Evolutionary conservation across 1,140 invertebrate species (phyloP).

Genomic region (Lepidurus arcticus): DNA sequence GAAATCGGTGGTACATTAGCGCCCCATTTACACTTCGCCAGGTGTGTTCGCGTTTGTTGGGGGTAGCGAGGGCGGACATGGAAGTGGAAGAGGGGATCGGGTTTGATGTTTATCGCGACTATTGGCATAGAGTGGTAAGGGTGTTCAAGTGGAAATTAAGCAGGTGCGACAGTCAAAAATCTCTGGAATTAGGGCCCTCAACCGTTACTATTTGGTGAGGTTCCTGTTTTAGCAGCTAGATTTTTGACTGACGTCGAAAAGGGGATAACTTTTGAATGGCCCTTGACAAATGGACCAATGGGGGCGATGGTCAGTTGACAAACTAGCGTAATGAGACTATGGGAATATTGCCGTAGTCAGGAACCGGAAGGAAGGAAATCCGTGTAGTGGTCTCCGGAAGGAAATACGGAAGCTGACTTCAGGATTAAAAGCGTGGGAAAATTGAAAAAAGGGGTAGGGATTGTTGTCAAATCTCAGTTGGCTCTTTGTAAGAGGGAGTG

Average conservation of each 20-base stretch:
- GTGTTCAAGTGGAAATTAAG: not conserved
- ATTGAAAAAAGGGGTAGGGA: slow-evolving; percentile 26
- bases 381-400: slow-evolving; percentile 1
- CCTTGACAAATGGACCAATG: not conserved
- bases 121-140: slow-evolving; percentile 3
- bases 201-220: not conserved
- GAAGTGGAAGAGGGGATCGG: not conserved
- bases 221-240: not conserved
- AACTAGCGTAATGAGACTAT: slow-evolving; percentile 13
- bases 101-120: slow-evolving; percentile 10
- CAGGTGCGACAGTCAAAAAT: slow-evolving; percentile 7
- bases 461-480: slow-evolving; percentile 26
- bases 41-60: not conserved
- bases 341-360: not conserved
- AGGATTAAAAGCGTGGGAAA: slow-evolving; percentile 19
- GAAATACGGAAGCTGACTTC: slow-evolving; percentile 10
- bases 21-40: not conserved
- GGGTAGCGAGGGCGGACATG: not conserved
- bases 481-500: not conserved
- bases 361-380: not conserved
- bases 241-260: slow-evolving; percentile 12
- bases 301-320: not conserved
- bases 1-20: not conserved
- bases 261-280: not conserved
- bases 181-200: not conserved